Evolutionary conservation across 1,140 invertebrate genomes (phyloP).

Genomic region (Solenopsis invicta): DNA sequence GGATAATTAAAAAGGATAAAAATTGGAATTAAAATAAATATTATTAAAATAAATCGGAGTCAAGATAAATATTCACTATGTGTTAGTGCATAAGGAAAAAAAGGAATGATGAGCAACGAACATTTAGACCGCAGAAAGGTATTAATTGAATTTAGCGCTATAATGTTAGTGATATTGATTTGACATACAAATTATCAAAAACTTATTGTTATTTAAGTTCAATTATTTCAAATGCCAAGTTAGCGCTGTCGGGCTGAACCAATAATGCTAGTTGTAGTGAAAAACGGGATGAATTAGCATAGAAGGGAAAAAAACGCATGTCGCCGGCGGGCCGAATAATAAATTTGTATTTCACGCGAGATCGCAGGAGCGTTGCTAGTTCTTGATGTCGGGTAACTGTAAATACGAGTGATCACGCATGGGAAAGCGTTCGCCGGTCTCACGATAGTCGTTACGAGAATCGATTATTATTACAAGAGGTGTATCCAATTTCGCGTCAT

Average conservation of each 20-base stretch:
- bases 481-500: conserved; percentile 59
- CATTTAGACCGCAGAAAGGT: neutral
- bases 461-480: conserved; percentile 58
- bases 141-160: neutral
- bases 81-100: conserved; percentile 22
- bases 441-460: conserved; percentile 42
- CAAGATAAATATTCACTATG: neutral
- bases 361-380: conserved; percentile 22
- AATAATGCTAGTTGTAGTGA: conserved; percentile 8
- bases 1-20: neutral
- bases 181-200: conserved; percentile 15
- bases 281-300: conserved; percentile 46
- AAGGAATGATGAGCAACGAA: neutral
- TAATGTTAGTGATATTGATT: neutral
- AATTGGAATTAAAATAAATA: neutral
- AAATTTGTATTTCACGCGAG: conserved; percentile 43
- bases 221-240: conserved; percentile 27
- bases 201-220: neutral
- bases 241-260: conserved; percentile 1
- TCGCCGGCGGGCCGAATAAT: conserved; percentile 8
- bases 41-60: neutral
- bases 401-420: conserved; percentile 47
- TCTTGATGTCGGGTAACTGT: conserved; percentile 38
- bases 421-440: conserved; percentile 43
- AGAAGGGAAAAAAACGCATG: conserved; percentile 11